These are phyloP conservation scores for Drosophila anceps DNA, from an alignment of 2,888 invertebrate genomes.

Conservation along the genomic window DNA sequence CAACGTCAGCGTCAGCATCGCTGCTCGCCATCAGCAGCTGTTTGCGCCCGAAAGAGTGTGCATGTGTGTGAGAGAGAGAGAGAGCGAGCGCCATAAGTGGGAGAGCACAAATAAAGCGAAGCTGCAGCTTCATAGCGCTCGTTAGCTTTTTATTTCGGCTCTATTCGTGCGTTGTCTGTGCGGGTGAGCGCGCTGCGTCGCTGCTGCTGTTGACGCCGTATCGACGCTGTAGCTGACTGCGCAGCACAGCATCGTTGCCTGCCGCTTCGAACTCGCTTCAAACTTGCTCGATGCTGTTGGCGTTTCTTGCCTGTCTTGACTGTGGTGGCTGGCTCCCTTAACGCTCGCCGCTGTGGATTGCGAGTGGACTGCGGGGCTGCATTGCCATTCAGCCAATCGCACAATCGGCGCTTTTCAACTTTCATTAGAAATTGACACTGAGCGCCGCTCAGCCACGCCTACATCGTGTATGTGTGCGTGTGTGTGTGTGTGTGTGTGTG, in stretches of 20 bases:
- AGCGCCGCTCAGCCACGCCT: constrained; percentile 56
- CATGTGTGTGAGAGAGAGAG: not conserved
- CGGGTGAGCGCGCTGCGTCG: constrained; percentile 40
- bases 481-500: constrained; percentile 5
- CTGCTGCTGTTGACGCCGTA: not conserved
- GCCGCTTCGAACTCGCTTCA: constrained; percentile 56
- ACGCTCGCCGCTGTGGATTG: constrained; percentile 9
- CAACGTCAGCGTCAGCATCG: constrained; percentile 2
- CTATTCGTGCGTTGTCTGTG: constrained; percentile 22
- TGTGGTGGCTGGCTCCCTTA: constrained; percentile 14
- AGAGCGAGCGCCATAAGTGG: constrained; percentile 5
- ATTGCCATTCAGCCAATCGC: constrained; percentile 61
- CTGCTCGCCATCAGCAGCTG: constrained; percentile 10
- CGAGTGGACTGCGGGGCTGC: not conserved
- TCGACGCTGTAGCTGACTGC: not conserved
- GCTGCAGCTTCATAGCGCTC: constrained; percentile 32
- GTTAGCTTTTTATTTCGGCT: constrained; percentile 39
- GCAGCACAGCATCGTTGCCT: constrained; percentile 55
- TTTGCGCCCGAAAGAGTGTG: not conserved
- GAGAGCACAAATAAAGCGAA: constrained; percentile 25
- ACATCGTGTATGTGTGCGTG: constrained; percentile 2
- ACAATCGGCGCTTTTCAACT: constrained; percentile 69
- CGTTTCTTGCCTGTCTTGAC: constrained; percentile 13
- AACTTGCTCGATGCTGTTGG: constrained; percentile 57
- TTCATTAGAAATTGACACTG: constrained; percentile 70